phyloP scores from a whole-genome alignment of 2,797 vertebrate genomes.

The Alca torda region DNA sequence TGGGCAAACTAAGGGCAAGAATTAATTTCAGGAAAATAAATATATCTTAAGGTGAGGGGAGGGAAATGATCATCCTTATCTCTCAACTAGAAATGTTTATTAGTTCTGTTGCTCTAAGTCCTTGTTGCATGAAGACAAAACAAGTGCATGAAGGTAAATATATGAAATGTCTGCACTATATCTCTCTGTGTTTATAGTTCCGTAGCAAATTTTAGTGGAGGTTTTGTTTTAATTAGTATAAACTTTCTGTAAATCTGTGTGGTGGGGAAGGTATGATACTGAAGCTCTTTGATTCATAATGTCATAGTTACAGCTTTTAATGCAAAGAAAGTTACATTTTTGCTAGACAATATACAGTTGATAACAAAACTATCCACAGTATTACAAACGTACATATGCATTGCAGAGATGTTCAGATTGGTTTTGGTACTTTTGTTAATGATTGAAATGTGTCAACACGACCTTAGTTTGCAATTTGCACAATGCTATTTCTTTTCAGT shows the following conservation, averaged over 20 bases:
- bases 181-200: neutral
- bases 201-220: neutral
- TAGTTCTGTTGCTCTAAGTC: neutral
- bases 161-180: rapidly evolving
- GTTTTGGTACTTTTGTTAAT: neutral
- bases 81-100: neutral
- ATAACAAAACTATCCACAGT: neutral
- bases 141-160: neutral
- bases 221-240: neutral
- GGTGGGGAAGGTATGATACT: neutral
- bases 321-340: neutral
- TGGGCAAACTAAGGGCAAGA: neutral
- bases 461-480: neutral
- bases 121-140: neutral
- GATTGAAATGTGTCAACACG: neutral
- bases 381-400: neutral
- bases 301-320: neutral
- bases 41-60: neutral
- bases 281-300: neutral
- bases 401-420: neutral
- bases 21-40: neutral
- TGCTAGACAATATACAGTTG: neutral
- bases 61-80: neutral
- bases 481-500: neutral
- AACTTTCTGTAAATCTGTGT: neutral